These are phyloP conservation scores for Drosophila niveifrons DNA, from an alignment of 2,888 invertebrate genomes.

Conservation along the genomic window DNA sequence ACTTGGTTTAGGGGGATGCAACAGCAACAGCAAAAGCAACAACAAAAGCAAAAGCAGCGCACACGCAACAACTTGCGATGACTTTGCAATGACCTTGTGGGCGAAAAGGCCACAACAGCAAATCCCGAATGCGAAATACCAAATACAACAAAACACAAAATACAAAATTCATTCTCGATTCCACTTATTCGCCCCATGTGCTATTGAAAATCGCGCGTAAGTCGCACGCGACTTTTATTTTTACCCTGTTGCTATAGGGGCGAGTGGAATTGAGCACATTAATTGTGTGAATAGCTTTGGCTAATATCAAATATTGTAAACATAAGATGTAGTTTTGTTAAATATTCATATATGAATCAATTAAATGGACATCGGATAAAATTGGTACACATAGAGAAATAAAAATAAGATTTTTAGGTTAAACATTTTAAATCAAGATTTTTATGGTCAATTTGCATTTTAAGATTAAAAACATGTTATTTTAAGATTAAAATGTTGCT, in stretches of 20 bases:
- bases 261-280: not conserved
- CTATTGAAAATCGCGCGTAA: slow-evolving; percentile 59
- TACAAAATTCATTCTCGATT: slow-evolving; percentile 41
- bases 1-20: slow-evolving; percentile 57
- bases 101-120: slow-evolving; percentile 39
- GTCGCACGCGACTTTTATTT: slow-evolving; percentile 58
- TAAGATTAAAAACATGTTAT: no score
- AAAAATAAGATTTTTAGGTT: no score
- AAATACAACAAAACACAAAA: slow-evolving; percentile 41
- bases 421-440: no score
- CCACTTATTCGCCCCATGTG: slow-evolving; percentile 44
- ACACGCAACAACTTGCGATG: slow-evolving; percentile 65
- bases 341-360: no score
- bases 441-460: no score
- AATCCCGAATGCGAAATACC: slow-evolving; percentile 42
- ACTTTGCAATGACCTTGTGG: slow-evolving; percentile 71
- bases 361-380: no score
- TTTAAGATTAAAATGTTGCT: no score
- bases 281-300: not conserved
- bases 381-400: no score
- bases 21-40: not conserved
- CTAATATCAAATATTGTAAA: not conserved
- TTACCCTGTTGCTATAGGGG: slow-evolving; percentile 6
- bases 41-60: not conserved
- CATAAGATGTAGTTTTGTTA: no score